These are phyloP conservation scores for Himantopus leucocephalus DNA, from an alignment of 2,113 vertebrate species.

Conservation along the genomic window DNA sequence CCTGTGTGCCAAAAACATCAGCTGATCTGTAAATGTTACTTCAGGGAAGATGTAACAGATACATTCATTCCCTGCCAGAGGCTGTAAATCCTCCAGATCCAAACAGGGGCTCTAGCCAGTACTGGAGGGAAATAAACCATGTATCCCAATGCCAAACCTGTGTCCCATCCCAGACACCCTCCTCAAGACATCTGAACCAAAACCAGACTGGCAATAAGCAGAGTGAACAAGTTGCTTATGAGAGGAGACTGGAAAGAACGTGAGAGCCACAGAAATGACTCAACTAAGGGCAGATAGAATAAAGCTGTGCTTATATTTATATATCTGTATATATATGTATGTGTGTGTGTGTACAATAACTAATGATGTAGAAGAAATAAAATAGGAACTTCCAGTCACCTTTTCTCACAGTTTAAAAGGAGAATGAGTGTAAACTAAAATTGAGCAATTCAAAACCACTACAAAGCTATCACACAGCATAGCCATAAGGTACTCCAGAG, in stretches of 20 bases:
- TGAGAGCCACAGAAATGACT: background rate
- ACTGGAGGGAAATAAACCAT: background rate
- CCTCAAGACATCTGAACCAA: background rate
- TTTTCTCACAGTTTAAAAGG: background rate
- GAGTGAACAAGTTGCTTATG: background rate
- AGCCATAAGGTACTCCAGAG: background rate
- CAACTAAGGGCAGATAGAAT: background rate
- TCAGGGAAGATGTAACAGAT: background rate
- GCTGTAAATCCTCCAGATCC: background rate
- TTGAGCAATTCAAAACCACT: background rate
- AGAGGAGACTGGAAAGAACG: background rate
- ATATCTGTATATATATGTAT: background rate
- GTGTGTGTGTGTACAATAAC: background rate
- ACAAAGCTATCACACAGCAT: background rate
- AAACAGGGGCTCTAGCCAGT: background rate
- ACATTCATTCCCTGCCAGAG: background rate
- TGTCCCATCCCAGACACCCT: background rate
- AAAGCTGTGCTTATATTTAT: background rate
- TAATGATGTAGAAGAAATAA: background rate
- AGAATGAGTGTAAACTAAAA: background rate
- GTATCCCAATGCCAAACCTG: background rate
- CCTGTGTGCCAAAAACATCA: background rate
- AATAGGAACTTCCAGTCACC: background rate
- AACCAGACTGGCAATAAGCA: background rate
- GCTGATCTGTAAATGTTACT: background rate